A percentile compares a stretch with the other conserved stretches of the same genome.
These are phyloP conservation scores for Rutilus rutilus DNA, from an alignment of 2,113 vertebrate species.

Conservation along the genomic window DNA sequence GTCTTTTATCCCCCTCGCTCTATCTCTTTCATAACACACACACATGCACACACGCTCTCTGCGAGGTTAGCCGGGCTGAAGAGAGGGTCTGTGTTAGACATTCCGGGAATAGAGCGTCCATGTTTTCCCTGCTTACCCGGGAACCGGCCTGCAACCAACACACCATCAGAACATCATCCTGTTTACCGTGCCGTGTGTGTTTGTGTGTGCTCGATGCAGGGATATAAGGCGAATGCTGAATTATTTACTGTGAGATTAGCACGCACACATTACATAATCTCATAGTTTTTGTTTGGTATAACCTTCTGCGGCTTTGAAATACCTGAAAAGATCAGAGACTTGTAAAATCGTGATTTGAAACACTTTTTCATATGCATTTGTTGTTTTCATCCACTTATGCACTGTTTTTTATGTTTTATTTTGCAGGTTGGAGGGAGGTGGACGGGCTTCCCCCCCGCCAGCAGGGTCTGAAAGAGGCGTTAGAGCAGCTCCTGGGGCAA, in stretches of 20 bases:
- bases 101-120: constrained; percentile 53
- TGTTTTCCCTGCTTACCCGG: constrained; percentile 47
- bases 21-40: constrained; percentile 19
- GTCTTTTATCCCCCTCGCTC: not conserved
- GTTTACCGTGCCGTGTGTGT: constrained; percentile 45
- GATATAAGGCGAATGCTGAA: not conserved
- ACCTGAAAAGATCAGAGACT: not conserved
- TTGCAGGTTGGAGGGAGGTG: constrained; percentile 85
- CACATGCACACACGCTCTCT: not conserved
- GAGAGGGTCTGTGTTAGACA: constrained; percentile 51
- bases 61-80: constrained; percentile 48
- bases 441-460: constrained; percentile 79
- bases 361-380: not conserved
- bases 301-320: not conserved
- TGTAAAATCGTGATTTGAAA: not conserved
- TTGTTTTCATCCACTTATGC: not conserved
- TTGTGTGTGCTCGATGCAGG: not conserved
- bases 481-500: constrained; percentile 85
- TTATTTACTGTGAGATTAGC: not conserved
- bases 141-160: constrained; percentile 33
- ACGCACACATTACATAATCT: not conserved
- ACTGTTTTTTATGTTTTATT: constrained; percentile 17
- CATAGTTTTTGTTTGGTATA: not conserved
- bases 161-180: constrained; percentile 51
- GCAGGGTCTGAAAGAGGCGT: constrained; percentile 81